Base-by-base conservation (phyloP, 1,140 invertebrate genomes). In the Magallana gigas region DNA sequence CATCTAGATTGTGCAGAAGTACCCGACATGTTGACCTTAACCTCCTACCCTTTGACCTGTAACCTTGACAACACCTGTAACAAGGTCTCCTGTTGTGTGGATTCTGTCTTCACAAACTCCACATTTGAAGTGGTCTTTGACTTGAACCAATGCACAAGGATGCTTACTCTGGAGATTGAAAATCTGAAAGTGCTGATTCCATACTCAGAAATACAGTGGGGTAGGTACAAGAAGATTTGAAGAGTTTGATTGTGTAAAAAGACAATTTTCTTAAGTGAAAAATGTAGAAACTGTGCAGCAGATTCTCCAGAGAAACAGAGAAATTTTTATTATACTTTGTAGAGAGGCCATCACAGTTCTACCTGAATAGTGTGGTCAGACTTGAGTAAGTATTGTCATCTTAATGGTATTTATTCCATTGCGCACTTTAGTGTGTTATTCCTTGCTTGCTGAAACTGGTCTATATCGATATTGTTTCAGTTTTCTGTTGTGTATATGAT, bases 31-130 rank as follows among this genome's bases (percentile, higher is more conserved):
- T 29, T 62, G 11, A 23, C 85, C 11, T 64, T 89, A 7, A 29
- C 88, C 23, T 23, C 88, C n/a, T 81, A 89, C 57, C 88, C 88
- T 60, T 23, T 89, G 85, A 86, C 85, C 29, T 89, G 88, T 87
- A n/a, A 11, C 4, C 85, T 89, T 57, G 82, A 86, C 81, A 60
- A 57, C n/a, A 62, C 82, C 64, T 89, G 88, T 86, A 83, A 81
- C 64, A 85, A 76, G n/a, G 48, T 86, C 57, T 56, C 64, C 36
- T 89, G 88, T 48, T 89, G 88, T 85, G 57, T 89, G n/a, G 85
- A 86, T 62, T 68, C 83, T 8, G 16, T 36, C 16, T 89, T 89
- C 68, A 84, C 85, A 8, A 84, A 64, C 36, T 80, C 60, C 12
- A 71, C 85, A 0, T 84, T 89, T 64, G 85, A 86, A 14, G 57